Base-by-base conservation (phyloP, 2,113 vertebrate species). In the Choloepus hoffmanni region DNA sequence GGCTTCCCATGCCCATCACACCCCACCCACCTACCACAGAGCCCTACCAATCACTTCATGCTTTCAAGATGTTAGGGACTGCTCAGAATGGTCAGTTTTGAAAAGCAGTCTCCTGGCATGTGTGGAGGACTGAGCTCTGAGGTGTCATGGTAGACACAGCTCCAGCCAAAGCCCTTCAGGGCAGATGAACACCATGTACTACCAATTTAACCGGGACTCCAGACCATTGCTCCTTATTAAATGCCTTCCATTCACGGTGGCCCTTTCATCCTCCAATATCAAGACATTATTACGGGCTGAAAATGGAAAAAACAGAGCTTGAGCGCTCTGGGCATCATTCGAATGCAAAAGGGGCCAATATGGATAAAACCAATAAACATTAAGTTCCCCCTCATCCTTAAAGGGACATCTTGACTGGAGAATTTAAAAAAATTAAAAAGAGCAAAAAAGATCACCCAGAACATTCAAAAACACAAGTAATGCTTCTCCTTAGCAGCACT, bases 231-330 rank as follows among this genome's bases (percentile, higher is more conserved):
- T 95, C 36, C 92, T 86, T 77, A 96, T 63, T 79, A 94, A 94
- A 95, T 87, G 94, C 92, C 88, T 97, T 96, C 94, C 86, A 33
- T 73, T 85, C 92, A 90, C 50, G 14, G 40, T 81, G 88, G 65
- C 72, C 65, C 95, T 94, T 95, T 83, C 63, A 95, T 90, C 96
- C 65, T 96, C 74, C 90, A 92, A 76, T 92, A 95, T 94, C 94
- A 96, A 96, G 92, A 95, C 55, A 45, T 93, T 92, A 93, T 60
- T 88, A 67, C 90, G 68, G 90, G 48, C 92, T 63, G 28, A 94
- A 96, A 96, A 94, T 24, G 93, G 89, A 96, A 90, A 33, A 60
- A 67, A 76, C 4, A 1, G 72, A 18, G 62, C 23, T 68, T 72
- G 28, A 55, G 16, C 19, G 72, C 84, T 74, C 84, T 48, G 81